phyloP scores from a whole-genome alignment of 2,888 invertebrate species.

The Noctua comes region DNA sequence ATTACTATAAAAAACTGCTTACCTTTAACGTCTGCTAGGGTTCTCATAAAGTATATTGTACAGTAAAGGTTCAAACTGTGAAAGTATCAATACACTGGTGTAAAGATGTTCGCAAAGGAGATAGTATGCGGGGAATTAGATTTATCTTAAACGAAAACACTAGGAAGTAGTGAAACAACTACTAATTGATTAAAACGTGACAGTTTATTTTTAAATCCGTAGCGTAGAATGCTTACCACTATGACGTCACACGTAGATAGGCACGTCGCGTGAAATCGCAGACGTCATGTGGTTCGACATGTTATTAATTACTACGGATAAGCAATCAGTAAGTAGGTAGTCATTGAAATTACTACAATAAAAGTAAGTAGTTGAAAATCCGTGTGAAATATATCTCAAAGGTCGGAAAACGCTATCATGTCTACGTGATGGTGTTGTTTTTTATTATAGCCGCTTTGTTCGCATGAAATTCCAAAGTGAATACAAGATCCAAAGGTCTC shows the following conservation, averaged over 20 bases:
- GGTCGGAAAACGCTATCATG: neutral
- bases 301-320: conserved; percentile 2
- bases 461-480: neutral
- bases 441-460: neutral
- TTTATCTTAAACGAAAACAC: neutral
- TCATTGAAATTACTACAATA: neutral
- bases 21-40: neutral
- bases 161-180: neutral
- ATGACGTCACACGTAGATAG: neutral
- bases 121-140: neutral
- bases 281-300: neutral
- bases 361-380: neutral
- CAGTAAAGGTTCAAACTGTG: neutral
- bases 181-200: neutral
- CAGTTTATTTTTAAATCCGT: neutral
- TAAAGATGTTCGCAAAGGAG: neutral
- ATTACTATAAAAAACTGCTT: neutral
- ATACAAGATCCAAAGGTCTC: neutral
- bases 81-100: neutral
- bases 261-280: neutral
- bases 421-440: neutral
- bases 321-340: neutral
- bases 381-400: neutral
- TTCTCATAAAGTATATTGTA: neutral
- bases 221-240: neutral